Evolutionary conservation across 2,113 vertebrate genomes (phyloP).

Genomic region (Paralichthys olivaceus): DNA sequence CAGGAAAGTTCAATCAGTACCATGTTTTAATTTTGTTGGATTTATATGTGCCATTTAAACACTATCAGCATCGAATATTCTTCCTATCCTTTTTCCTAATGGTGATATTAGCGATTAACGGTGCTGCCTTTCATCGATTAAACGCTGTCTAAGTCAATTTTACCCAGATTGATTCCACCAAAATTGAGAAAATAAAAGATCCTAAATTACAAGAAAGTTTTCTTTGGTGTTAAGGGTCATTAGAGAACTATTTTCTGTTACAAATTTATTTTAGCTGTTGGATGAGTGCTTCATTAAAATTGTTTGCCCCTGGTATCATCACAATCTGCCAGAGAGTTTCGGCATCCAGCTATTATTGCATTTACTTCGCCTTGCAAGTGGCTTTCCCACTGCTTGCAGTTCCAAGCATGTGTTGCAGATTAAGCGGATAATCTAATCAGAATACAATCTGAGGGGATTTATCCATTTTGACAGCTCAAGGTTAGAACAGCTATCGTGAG

Average conservation of each 20-base stretch:
- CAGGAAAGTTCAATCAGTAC: neutral
- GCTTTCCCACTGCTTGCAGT: constrained; percentile 42
- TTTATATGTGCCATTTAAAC: constrained; percentile 1
- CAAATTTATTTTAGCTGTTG: constrained; percentile 45
- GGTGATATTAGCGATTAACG: neutral
- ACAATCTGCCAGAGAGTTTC: constrained; percentile 52
- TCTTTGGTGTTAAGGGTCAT: constrained; percentile 11
- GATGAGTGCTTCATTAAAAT: constrained; percentile 46
- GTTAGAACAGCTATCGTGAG: constrained; percentile 64
- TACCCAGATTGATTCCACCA: neutral
- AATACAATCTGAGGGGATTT: constrained; percentile 74
- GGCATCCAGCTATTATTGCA: constrained; percentile 61
- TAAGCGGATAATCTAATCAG: constrained; percentile 78
- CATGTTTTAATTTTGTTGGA: neutral
- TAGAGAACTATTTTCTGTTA: constrained; percentile 25
- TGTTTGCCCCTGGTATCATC: constrained; percentile 40
- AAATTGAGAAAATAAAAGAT: neutral
- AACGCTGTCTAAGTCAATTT: constrained; percentile 3
- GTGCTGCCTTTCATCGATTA: constrained; percentile 2
- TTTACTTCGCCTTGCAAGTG: constrained; percentile 51
- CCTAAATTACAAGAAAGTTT: constrained; percentile 1
- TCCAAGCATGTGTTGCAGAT: constrained; percentile 73
- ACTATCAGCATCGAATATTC: neutral
- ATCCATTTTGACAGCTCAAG: constrained; percentile 76
- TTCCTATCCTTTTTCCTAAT: neutral